Base-by-base conservation (phyloP, 2,113 vertebrate species). In the Epinephelus cyanopodus region DNA sequence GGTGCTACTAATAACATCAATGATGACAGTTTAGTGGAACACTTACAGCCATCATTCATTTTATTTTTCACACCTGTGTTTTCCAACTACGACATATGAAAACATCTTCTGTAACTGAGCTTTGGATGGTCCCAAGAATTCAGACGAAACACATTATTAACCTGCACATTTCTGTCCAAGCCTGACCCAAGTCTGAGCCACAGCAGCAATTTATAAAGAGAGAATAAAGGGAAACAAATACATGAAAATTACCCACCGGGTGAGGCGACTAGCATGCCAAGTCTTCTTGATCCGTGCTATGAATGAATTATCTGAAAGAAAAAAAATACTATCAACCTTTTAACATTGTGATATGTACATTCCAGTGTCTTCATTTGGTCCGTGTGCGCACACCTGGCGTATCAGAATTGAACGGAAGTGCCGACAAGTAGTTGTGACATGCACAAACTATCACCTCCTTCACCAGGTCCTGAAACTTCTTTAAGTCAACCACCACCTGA, bases 401-500 rank as follows among this genome's bases (percentile, higher is more conserved):
- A n/a, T 92, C 87, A 25, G 93, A 90, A 73, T 73, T 81, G 75
- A 93, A 93, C 21, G 91, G 94, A 10, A 48, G 60, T 37, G 96
- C 95, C 39, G 79, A 66, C 70, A 96, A 73, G 63, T 92, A 95
- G 29, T 86, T 91, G 74, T 58, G 91, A 81, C 96, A 97, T 7
- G 96, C 95, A 74, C 57, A 92, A 74, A 95, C 69, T 6, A 96
- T 94, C 73, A 97, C 92, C 9, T 96, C 92, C 91, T 96, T 97
- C 0, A 96, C 94, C 68, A 96, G 91, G 14, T 92, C 93, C 70
- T 95, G 92, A 90, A 97, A 98, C 45, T 94, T 89, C 29, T 88
- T 71, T 42, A 97, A 88, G 77, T 87, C 90, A 52, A 70, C 82
- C 14, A 83, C 78, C 52, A 95, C 93, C 97, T 98, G 83, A 91